Percentiles rank a stretch among this genome's conserved stretches.
phyloP scores from a whole-genome alignment of 2,888 invertebrate species.

The Cataglyphis albicans region DNA sequence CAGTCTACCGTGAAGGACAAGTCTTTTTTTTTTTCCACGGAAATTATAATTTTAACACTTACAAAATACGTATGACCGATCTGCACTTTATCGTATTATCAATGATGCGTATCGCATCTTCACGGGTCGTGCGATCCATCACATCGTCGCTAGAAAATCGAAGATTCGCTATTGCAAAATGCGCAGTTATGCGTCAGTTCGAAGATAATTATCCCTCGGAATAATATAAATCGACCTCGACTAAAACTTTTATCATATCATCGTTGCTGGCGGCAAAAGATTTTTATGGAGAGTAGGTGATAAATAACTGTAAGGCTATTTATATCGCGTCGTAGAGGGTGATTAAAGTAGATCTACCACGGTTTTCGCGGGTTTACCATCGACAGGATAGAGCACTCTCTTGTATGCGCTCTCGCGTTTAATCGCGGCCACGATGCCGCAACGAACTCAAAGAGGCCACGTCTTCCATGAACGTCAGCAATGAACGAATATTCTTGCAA shows the following conservation, averaged over 20 bases:
- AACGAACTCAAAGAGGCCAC: conserved; percentile 21
- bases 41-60: conserved; percentile 32
- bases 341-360: conserved; percentile 60
- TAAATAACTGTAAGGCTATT: conserved; percentile 57
- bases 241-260: neutral
- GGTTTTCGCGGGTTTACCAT: conserved; percentile 29
- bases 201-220: neutral
- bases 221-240: conserved; percentile 9
- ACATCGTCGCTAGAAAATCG: neutral
- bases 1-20: neutral
- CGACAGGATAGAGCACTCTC: conserved; percentile 18
- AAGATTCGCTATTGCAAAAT: neutral
- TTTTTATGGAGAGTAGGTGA: conserved; percentile 40
- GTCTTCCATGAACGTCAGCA: conserved; percentile 33
- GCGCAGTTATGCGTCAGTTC: neutral
- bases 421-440: conserved; percentile 18
- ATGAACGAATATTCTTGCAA: conserved; percentile 42
- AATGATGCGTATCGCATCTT: conserved; percentile 6
- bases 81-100: conserved; percentile 19
- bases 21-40: conserved; percentile 4
- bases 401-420: conserved; percentile 35
- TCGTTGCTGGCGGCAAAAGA: conserved; percentile 1
- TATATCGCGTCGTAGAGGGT: conserved; percentile 53
- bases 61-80: conserved; percentile 25
- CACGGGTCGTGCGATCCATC: neutral